Evolutionary conservation across 2,797 vertebrate species (phyloP), one percentile per base, ranked within the genome.

Genomic region (Sebastes baramenuke): DNA sequence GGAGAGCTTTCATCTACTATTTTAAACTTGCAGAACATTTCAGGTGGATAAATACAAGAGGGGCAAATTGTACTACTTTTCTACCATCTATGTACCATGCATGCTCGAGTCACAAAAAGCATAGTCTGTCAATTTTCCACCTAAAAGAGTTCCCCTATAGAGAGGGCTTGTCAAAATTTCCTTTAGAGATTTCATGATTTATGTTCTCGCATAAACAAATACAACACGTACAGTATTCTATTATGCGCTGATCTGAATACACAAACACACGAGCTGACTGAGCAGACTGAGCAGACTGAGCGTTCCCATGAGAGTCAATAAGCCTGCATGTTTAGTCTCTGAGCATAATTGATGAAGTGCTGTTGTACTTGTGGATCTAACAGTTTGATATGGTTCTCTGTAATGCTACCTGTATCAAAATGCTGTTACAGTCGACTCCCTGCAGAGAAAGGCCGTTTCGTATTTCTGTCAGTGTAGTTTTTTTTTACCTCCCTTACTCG

Each of bases 271-370:
- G 1, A 32, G 67, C 78, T 67, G 22, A 34, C 61, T 7, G 70
- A 87, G 52, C 30, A 66, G 22, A 34, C 65, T 6, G 70, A 87
- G 52, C 34, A 66, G 64, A 78, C 75, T 56, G 73, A 70, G 65
- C 14, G 62, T n/a, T 89, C 88, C 85, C 85, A n/a, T 6, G 80
- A 87, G 68, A 89, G 32, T 74, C 78, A 87, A 65, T 77, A 75
- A 72, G 60, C 69, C 81, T 56, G 55, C 64, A 60, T 76, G 76
- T 89, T 91, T 76, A 87, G 78, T 71, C 49, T 80, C 71, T 61
- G 72, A 79, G 81, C 80, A 87, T 88, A 92, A 89, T 81, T 90
- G 82, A 91, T 89, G 81, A 90, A 74, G 62, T 67, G 80, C 69
- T 79, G 80, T 77, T 72, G 54, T 81, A 65, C 66, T 79, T 73